A percentile compares a stretch with the other conserved stretches of the same genome.
Conservation (phyloP, 2,888 invertebrate species). For the Carabus problematicus region DNA sequence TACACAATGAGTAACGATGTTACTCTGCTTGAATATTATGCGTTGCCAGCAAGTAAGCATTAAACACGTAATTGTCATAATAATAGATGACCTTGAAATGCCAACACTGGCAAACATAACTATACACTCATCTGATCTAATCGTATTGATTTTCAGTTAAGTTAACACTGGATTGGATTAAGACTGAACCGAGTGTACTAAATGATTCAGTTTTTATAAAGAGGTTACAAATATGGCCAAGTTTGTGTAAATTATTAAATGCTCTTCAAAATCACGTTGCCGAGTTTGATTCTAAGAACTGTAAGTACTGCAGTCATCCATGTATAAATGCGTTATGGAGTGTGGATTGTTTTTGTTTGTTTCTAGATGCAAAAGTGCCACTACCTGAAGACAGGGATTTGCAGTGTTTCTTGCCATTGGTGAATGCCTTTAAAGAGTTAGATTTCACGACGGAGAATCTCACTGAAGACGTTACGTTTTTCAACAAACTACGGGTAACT, state of each 20-base stretch:
- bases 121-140: not conserved
- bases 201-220: conserved; percentile 64
- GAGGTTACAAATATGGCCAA: conserved; percentile 78
- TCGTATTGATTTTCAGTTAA: conserved; percentile 66
- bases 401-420: conserved; percentile 79
- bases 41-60: conserved; percentile 71
- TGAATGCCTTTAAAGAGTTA: conserved; percentile 65
- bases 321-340: conserved; percentile 1
- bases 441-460: conserved; percentile 61
- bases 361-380: conserved; percentile 68
- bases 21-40: conserved; percentile 68
- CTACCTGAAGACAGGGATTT: conserved; percentile 82
- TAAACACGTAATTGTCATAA: not conserved
- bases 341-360: conserved; percentile 13
- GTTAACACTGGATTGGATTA: conserved; percentile 77
- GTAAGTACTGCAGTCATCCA: conserved; percentile 61
- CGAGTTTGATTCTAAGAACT: conserved; percentile 63
- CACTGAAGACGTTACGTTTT: conserved; percentile 56
- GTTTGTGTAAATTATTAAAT: conserved; percentile 77
- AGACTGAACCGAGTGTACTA: conserved; percentile 63
- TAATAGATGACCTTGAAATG: too few relatives aligned
- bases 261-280: conserved; percentile 64
- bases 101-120: too few relatives aligned
- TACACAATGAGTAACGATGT: conserved; percentile 73
- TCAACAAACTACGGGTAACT: conserved; percentile 62